Evolutionary conservation across 2,113 vertebrate species (phyloP).

Genomic region (Nerophis ophidion): DNA sequence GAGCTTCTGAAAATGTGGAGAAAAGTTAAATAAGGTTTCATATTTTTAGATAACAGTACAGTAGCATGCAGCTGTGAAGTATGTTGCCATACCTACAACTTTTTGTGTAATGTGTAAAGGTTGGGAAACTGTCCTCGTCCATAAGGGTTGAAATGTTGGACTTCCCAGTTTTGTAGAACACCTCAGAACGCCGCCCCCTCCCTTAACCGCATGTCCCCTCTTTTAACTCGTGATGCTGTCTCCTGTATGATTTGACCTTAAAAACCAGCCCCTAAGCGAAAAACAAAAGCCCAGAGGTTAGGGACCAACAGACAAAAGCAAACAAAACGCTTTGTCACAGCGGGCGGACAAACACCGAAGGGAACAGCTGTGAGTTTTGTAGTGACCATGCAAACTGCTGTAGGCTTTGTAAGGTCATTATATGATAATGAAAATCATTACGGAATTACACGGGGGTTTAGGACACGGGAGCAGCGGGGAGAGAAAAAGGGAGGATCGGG

Average conservation of each 20-base stretch:
- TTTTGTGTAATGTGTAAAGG: no score
- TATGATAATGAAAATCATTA: conserved; percentile 99
- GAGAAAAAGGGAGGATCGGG: conserved; percentile 56
- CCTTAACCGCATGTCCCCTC: no score
- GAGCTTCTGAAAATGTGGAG: conserved; percentile 21
- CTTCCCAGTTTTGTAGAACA: no score
- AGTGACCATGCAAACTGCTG: conserved; percentile 75
- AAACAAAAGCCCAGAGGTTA: conserved; percentile 65
- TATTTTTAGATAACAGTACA: no score
- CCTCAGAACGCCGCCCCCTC: no score
- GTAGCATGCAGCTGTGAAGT: no score
- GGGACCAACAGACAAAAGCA: conserved; percentile 64
- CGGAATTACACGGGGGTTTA: conserved; percentile 98
- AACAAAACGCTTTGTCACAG: conserved; percentile 63
- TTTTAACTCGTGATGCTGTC: conserved; percentile 19
- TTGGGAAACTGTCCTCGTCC: neutral
- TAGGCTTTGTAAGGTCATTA: conserved; percentile 89
- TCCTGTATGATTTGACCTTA: conserved; percentile 69
- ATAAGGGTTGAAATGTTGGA: no score
- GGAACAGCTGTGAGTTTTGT: conserved; percentile 85
- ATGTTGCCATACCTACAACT: no score
- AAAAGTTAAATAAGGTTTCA: conserved; percentile 2
- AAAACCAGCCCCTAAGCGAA: conserved; percentile 66
- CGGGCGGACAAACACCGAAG: conserved; percentile 73
- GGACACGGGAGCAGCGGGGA: conserved; percentile 80